Evolutionary conservation across 1,140 invertebrate species (phyloP).

Genomic region (Anastatus disparis): DNA sequence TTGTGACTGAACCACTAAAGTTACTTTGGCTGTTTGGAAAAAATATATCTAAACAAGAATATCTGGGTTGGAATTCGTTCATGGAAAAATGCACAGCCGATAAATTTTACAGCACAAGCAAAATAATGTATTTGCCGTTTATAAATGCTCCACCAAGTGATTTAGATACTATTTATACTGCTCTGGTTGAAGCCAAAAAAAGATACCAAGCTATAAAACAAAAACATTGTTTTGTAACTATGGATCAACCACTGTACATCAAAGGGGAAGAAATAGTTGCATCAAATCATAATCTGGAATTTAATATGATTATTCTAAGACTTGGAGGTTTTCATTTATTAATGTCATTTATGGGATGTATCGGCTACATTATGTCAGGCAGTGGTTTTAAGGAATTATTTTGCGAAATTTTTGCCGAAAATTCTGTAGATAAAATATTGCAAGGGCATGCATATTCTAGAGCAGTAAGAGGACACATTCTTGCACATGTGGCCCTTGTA

Average conservation of each 20-base stretch:
- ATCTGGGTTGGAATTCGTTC: background rate
- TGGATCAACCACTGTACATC: constrained; percentile 48
- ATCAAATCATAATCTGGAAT: background rate
- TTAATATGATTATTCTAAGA: constrained; percentile 41
- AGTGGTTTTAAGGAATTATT: constrained; percentile 57
- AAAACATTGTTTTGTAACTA: constrained; percentile 47
- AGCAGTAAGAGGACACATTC: constrained; percentile 55
- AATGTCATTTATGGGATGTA: constrained; percentile 59
- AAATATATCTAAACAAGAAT: background rate
- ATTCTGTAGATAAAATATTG: constrained; percentile 58
- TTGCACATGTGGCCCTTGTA: constrained; percentile 44
- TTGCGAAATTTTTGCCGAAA: constrained; percentile 51
- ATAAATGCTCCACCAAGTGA: background rate
- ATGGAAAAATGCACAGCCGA: background rate
- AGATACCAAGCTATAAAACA: background rate
- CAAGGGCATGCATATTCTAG: constrained; percentile 52
- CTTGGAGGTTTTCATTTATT: constrained; percentile 54
- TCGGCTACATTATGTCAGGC: constrained; percentile 61
- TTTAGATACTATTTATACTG: constrained; percentile 10
- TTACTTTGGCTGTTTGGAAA: background rate
- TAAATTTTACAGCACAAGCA: background rate
- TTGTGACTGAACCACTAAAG: background rate
- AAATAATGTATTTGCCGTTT: background rate
- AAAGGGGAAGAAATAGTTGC: constrained; percentile 47
- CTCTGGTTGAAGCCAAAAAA: background rate